Conservation (phyloP, 1,140 invertebrate genomes). For the Megalonaias nervosa region DNA sequence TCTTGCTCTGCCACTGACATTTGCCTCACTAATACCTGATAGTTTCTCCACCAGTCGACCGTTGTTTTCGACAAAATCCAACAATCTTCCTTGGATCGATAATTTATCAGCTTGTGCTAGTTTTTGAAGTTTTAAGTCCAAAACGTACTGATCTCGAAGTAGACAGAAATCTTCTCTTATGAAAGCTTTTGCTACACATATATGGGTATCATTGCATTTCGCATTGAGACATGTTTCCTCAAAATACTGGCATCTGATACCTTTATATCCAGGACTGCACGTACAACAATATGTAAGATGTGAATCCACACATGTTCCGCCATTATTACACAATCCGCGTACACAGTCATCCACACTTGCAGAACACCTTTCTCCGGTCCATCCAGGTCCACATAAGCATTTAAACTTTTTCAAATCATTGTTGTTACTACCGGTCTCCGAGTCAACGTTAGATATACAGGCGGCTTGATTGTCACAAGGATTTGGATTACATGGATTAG, state of each 20-base stretch:
- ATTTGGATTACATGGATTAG: constrained; percentile 26
- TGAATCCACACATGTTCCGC: constrained; percentile 46
- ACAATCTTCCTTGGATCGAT: constrained; percentile 24
- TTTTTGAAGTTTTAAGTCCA: constrained; percentile 10
- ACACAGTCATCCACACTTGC: constrained; percentile 60
- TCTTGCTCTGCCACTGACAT: neutral
- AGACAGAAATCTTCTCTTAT: constrained; percentile 5
- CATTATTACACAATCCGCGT: constrained; percentile 41
- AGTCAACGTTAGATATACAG: constrained; percentile 33
- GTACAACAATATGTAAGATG: constrained; percentile 43
- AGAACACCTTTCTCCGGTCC: constrained; percentile 64
- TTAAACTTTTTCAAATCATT: constrained; percentile 15
- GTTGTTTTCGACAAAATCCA: constrained; percentile 25
- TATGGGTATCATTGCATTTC: constrained; percentile 7
- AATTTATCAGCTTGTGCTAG: neutral
- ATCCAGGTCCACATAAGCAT: constrained; percentile 58
- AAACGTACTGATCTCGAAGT: neutral
- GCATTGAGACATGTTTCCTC: constrained; percentile 3
- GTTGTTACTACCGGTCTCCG: neutral
- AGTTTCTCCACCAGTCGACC: constrained; percentile 14
- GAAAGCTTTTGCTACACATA: constrained; percentile 16
- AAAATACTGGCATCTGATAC: constrained; percentile 40
- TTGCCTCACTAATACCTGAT: neutral
- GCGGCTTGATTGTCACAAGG: constrained; percentile 40
- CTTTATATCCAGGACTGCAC: constrained; percentile 35